Conservation (phyloP, 2,113 vertebrate species). For the Lagopus leucura region DNA sequence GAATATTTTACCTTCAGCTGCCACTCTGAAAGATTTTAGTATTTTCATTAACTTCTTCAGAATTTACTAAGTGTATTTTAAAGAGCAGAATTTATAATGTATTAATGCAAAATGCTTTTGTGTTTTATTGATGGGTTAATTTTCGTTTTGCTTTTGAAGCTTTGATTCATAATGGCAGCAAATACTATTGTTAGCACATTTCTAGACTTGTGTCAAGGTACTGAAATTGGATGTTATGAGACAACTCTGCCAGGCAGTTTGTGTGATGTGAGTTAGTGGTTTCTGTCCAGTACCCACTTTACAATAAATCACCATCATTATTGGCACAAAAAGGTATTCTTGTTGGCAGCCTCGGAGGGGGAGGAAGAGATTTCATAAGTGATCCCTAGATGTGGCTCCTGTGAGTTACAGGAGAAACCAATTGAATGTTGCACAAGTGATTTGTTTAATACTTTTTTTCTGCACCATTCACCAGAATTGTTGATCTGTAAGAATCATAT, state of each 20-base stretch:
- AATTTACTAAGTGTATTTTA: neutral
- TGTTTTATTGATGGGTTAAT: neutral
- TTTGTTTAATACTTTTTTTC: neutral
- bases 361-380: neutral
- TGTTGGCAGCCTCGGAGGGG: neutral
- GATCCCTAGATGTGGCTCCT: neutral
- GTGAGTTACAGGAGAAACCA: neutral
- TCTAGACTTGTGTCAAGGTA: neutral
- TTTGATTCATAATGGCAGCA: neutral
- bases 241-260: neutral
- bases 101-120: neutral
- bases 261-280: neutral
- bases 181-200: neutral
- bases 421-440: neutral
- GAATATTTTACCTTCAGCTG: neutral
- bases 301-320: neutral
- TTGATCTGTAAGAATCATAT: neutral
- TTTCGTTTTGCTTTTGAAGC: neutral
- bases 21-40: slow-evolving; percentile 11
- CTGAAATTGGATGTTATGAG: neutral
- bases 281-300: neutral
- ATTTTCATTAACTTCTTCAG: neutral
- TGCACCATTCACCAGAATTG: neutral
- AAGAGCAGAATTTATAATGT: neutral
- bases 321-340: neutral